These are phyloP conservation scores for Chionodraco myersi DNA, from an alignment of 2,113 vertebrate genomes.

Conservation along the genomic window DNA sequence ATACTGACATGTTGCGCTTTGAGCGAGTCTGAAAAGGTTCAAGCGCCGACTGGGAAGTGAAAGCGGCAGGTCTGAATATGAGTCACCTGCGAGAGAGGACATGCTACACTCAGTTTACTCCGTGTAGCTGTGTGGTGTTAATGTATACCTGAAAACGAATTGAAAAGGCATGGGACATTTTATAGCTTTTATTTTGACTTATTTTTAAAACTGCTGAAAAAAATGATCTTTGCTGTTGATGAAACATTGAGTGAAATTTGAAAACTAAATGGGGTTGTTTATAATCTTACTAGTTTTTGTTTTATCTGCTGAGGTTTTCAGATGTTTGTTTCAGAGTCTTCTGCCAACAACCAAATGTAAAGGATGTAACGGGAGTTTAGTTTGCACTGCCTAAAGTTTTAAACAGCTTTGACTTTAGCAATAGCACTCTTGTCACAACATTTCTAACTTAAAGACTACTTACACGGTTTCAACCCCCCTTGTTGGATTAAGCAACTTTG, in stretches of 20 bases:
- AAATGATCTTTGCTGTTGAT: too few relatives aligned
- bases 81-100: slow-evolving; percentile 51
- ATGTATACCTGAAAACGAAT: slow-evolving; percentile 22
- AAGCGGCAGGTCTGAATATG: slow-evolving; percentile 65
- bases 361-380: not conserved
- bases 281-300: not conserved
- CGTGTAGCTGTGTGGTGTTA: slow-evolving; percentile 13
- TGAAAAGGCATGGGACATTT: not conserved
- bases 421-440: not conserved
- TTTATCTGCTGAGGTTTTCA: not conserved
- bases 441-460: not conserved
- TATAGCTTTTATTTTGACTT: not conserved
- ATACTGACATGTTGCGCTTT: slow-evolving; percentile 60
- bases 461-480: too few relatives aligned
- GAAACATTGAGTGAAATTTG: too few relatives aligned
- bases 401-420: not conserved
- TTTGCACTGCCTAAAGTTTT: not conserved
- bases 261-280: too few relatives aligned
- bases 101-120: not conserved
- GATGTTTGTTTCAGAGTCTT: not conserved
- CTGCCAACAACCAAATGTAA: not conserved
- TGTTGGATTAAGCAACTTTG: not conserved
- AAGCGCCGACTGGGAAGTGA: slow-evolving; percentile 62
- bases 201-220: too few relatives aligned
- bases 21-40: slow-evolving; percentile 65